Conservation (phyloP, 2,888 invertebrate species). For the Sesia bembeciformis region DNA sequence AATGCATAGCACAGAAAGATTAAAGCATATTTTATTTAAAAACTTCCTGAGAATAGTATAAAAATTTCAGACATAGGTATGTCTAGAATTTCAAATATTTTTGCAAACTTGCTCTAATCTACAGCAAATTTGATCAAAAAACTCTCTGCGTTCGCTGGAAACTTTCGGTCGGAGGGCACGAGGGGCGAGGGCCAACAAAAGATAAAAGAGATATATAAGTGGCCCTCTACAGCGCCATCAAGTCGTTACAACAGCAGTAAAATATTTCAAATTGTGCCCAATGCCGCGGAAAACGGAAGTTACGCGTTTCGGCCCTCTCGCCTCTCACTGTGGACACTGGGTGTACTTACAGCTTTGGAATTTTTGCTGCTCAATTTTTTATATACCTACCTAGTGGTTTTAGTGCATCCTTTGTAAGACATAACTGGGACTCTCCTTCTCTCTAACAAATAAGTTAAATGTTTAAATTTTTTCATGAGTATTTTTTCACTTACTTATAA, state of each 20-base stretch:
- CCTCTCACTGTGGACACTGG: slow-evolving; percentile 4
- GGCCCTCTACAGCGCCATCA: slow-evolving; percentile 70
- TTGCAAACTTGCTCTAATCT: neutral
- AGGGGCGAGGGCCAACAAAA: slow-evolving; percentile 61
- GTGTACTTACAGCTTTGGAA: neutral
- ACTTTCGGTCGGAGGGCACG: slow-evolving; percentile 49
- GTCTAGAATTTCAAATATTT: too few species aligned
- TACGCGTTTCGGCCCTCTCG: slow-evolving; percentile 42
- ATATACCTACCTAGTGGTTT: too few species aligned
- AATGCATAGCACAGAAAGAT: too few species aligned
- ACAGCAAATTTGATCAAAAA: slow-evolving; percentile 12
- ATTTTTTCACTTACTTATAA: too few species aligned
- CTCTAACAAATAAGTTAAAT: too few species aligned
- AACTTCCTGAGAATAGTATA: too few species aligned
- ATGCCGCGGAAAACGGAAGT: slow-evolving; percentile 74
- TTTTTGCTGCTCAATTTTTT: too few species aligned
- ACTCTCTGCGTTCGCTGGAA: slow-evolving; percentile 34
- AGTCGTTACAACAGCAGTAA: slow-evolving; percentile 73
- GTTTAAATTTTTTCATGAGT: too few species aligned
- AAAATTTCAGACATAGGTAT: too few species aligned
- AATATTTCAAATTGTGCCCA: slow-evolving; percentile 75
- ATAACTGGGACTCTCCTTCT: too few species aligned
- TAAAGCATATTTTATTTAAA: too few species aligned
- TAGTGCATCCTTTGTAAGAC: too few species aligned
- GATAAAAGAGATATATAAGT: slow-evolving; percentile 74